Conservation (phyloP, 2,113 vertebrate genomes). For the Laticauda laticaudata region DNA sequence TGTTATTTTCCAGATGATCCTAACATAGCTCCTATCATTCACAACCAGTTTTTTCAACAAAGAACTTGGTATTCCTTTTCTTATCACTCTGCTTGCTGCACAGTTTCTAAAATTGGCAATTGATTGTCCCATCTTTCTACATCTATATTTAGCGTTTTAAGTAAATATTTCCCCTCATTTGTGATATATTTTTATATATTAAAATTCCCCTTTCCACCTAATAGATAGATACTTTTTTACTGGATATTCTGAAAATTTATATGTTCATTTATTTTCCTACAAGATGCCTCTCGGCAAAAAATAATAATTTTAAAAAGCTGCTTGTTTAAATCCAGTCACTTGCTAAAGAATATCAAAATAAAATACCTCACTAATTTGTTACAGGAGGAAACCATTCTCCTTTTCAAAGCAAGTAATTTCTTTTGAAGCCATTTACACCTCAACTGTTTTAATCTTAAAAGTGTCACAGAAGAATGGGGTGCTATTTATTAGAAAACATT, state of each 20-base stretch:
- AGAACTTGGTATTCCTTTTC: not conserved
- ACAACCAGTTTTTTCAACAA: not conserved
- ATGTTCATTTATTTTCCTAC: slow-evolving; percentile 2
- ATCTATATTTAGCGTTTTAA: not conserved
- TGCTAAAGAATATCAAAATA: not conserved
- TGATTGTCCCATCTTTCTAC: not conserved
- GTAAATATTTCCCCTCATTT: not conserved
- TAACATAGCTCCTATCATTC: not conserved
- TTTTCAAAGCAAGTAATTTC: not conserved
- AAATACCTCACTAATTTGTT: not conserved
- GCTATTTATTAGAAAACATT: not conserved
- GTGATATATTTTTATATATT: not conserved
- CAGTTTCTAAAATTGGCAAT: not conserved
- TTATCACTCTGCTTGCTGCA: not conserved
- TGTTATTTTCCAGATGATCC: not conserved
- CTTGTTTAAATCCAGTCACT: not conserved
- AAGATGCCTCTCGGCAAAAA: not conserved
- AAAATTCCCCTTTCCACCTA: no score
- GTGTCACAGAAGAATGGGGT: not conserved
- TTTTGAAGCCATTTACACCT: not conserved
- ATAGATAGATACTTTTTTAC: not conserved
- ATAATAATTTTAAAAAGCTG: not conserved
- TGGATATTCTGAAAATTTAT: not conserved
- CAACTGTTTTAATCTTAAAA: not conserved
- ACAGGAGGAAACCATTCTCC: not conserved